Percentiles rank a stretch among this genome's conserved stretches.
Conservation (phyloP, 37 sponge, comb jelly and placozoan species). For the Lycopodina hypogea region DNA sequence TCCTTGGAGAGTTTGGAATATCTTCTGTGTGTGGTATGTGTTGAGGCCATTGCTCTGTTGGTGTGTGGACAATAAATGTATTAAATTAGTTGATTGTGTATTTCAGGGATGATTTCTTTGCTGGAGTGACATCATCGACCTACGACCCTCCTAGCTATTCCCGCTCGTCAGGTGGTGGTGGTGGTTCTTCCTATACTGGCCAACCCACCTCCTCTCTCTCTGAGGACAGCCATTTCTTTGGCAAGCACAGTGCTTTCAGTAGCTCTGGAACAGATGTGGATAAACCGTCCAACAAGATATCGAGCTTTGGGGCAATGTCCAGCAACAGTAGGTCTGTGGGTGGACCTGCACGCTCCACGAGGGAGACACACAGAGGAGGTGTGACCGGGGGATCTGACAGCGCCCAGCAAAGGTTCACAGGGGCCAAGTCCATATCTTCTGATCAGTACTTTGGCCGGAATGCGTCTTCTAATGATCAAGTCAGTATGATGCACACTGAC, state of each 20-base stretch:
- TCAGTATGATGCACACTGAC: background rate
- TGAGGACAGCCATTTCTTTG: constrained; percentile 2
- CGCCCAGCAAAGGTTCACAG: constrained; percentile 58
- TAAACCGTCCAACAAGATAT: constrained; percentile 39
- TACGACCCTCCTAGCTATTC: constrained; percentile 54
- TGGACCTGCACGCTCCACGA: background rate
- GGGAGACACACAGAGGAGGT: background rate
- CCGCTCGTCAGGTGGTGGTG: background rate
- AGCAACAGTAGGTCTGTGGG: background rate
- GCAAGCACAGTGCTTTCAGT: constrained; percentile 69
- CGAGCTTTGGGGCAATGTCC: constrained; percentile 30
- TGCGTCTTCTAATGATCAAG: background rate
- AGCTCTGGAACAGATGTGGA: background rate
- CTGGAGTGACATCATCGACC: background rate
- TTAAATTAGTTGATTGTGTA: no score
- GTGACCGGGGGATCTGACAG: background rate
- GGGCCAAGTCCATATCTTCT: constrained; percentile 72
- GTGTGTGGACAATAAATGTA: no score
- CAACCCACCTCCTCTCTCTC: constrained; percentile 5
- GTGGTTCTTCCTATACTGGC: background rate
- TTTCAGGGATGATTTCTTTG: constrained; percentile 9
- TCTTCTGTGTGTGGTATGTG: no score
- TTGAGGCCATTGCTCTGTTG: no score
- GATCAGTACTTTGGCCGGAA: constrained; percentile 67
- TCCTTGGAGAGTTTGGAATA: no score